Conservation (phyloP, 2,888 invertebrate genomes). For the Gymnosoma rotundatum region DNA sequence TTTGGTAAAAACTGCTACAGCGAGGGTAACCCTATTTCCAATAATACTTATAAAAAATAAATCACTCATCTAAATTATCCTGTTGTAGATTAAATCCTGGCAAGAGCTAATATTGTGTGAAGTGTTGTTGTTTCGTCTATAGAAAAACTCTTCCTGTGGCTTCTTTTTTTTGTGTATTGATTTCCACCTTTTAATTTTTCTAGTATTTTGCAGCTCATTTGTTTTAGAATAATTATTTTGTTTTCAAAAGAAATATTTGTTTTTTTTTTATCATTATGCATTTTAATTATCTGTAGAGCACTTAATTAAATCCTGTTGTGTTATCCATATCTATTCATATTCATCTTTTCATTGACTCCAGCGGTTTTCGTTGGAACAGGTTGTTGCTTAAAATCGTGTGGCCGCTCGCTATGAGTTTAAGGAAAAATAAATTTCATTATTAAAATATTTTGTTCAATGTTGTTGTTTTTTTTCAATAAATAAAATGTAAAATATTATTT, state of each 20-base stretch:
- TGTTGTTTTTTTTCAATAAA: neutral
- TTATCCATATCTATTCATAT: constrained; percentile 5
- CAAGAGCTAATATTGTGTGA: constrained; percentile 54
- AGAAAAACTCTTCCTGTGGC: constrained; percentile 40
- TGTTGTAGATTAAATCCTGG: constrained; percentile 31
- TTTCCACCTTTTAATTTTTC: constrained; percentile 23
- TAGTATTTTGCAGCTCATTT: constrained; percentile 65
- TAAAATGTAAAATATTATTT: too few relatives aligned
- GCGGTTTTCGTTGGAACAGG: constrained; percentile 58
- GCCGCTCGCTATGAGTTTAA: constrained; percentile 32
- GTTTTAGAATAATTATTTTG: constrained; percentile 32
- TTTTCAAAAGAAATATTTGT: constrained; percentile 35
- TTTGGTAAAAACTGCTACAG: constrained; percentile 2
- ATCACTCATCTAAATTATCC: constrained; percentile 16
- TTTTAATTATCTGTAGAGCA: constrained; percentile 64
- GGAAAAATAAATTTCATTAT: neutral
- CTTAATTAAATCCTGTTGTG: constrained; percentile 65
- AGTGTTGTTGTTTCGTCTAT: neutral
- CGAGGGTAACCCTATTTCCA: constrained; percentile 50
- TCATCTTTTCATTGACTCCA: constrained; percentile 10
- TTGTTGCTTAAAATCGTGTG: constrained; percentile 59
- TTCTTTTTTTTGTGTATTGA: too few relatives aligned
- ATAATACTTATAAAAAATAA: constrained; percentile 31
- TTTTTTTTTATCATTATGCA: constrained; percentile 53
- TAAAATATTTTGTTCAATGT: neutral